phyloP scores from a whole-genome alignment of 2,113 vertebrate genomes.

The Chlorodrepanis virens region DNA sequence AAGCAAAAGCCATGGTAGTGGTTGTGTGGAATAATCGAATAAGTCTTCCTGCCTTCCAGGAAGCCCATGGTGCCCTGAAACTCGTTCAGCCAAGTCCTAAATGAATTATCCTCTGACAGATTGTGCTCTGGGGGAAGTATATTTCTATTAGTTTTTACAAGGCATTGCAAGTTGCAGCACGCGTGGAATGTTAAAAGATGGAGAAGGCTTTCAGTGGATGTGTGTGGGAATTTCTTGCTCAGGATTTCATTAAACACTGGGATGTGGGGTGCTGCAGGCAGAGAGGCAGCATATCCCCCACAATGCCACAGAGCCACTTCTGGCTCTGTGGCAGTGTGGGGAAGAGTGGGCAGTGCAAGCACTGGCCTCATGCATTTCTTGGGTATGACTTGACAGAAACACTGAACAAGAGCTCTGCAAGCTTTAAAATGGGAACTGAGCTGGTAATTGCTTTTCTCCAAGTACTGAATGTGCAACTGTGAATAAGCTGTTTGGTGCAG shows the following conservation, averaged over 20 bases:
- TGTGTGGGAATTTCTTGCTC: neutral
- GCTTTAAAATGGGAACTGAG: neutral
- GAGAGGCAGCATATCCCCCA: rapidly evolving
- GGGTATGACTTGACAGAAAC: neutral
- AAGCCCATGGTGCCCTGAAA: neutral
- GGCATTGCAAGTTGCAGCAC: neutral
- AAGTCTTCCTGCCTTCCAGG: neutral
- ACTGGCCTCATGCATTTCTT: rapidly evolving
- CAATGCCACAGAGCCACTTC: neutral
- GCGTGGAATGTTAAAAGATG: neutral
- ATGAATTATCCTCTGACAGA: neutral
- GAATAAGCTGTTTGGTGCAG: neutral
- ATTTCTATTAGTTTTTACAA: neutral
- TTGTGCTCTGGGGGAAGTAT: neutral
- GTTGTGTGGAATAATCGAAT: neutral
- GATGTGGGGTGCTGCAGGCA: rapidly evolving
- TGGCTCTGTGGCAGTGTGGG: neutral
- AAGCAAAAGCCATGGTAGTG: neutral
- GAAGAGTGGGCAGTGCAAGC: neutral
- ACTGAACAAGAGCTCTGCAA: neutral
- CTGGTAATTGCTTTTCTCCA: neutral
- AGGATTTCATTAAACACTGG: rapidly evolving
- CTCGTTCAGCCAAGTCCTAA: neutral
- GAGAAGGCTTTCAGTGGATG: neutral
- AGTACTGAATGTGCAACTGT: rapidly evolving